Evolutionary conservation across 2,113 vertebrate species (phyloP).

Genomic region (Lycaon pictus): DNA sequence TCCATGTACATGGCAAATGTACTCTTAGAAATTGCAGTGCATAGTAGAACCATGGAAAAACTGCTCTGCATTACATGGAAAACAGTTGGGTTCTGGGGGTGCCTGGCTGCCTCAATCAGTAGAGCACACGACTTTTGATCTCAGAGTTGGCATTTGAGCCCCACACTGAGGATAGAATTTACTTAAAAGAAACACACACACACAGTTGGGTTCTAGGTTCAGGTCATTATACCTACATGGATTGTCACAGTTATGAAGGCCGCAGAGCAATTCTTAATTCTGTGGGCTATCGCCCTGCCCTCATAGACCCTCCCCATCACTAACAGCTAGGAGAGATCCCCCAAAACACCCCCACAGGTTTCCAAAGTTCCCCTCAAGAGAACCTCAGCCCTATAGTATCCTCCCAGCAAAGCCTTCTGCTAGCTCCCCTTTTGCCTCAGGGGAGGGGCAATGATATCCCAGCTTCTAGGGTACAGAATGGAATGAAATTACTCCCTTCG

Average conservation of each 20-base stretch:
- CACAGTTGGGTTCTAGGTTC: not conserved
- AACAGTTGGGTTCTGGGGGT: not conserved
- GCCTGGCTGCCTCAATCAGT: not conserved
- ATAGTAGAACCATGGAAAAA: not conserved
- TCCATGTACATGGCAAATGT: fast-evolving
- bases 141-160: not conserved
- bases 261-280: not conserved
- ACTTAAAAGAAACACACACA: not conserved
- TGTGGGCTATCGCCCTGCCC: not conserved
- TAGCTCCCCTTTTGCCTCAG: not conserved
- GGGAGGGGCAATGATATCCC: not conserved
- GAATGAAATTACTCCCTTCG: not conserved
- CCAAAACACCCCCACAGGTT: not conserved
- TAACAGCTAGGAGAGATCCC: not conserved
- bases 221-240: not conserved
- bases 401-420: not conserved
- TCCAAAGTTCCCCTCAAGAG: not conserved
- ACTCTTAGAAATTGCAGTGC: not conserved
- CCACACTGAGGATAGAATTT: not conserved
- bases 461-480: not conserved
- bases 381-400: not conserved
- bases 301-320: not conserved
- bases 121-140: not conserved
- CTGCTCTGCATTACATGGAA: not conserved
- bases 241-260: not conserved